phyloP scores from a whole-genome alignment of 1,140 invertebrate genomes.

The Galendromus occidentalis region DNA sequence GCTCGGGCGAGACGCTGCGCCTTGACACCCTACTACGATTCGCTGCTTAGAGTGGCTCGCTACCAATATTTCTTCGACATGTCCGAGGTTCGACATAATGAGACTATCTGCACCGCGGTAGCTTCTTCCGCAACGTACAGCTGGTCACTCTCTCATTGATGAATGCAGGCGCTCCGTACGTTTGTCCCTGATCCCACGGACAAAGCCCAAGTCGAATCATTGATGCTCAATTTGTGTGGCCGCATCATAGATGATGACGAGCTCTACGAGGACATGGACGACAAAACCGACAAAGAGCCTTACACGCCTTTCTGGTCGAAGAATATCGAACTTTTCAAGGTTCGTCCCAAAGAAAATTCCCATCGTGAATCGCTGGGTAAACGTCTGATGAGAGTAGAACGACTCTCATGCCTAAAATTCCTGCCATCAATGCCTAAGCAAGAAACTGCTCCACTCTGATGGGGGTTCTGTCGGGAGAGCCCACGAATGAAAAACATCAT shows the following conservation, averaged over 20 bases:
- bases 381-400: too few relatives aligned
- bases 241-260: neutral
- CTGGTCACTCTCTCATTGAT: neutral
- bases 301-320: neutral
- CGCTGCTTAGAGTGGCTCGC: neutral
- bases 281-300: neutral
- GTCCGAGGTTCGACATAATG: neutral
- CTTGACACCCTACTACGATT: neutral
- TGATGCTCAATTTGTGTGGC: conserved; percentile 3
- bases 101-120: neutral
- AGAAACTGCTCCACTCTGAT: too few relatives aligned
- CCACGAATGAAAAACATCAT: too few relatives aligned
- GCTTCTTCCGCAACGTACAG: neutral
- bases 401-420: too few relatives aligned
- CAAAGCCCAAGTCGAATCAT: neutral
- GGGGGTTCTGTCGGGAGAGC: too few relatives aligned
- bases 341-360: neutral
- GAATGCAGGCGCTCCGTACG: neutral
- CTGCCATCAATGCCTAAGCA: too few relatives aligned
- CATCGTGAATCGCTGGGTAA: too few relatives aligned
- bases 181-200: neutral
- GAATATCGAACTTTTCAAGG: neutral
- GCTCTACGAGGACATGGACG: neutral
- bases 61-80: neutral
- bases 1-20: neutral